Evolutionary conservation across 2,113 vertebrate genomes (phyloP).

Genomic region (Periophthalmus modestus): DNA sequence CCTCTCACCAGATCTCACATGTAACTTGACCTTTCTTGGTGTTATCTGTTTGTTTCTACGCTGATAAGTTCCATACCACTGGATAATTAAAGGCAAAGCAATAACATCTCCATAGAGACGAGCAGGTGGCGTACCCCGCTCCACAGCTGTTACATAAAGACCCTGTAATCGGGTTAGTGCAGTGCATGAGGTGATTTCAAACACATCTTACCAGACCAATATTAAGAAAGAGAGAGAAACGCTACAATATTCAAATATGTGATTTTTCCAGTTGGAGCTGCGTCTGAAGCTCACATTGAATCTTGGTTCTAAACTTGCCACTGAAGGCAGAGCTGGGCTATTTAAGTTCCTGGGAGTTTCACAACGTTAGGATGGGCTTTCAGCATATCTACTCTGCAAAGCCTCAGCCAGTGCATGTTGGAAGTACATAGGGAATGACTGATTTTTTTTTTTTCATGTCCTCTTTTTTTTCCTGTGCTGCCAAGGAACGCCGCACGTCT

Average conservation of each 20-base stretch:
- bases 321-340: constrained; percentile 48
- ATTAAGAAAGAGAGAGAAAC: neutral
- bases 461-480: constrained; percentile 55
- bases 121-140: too few relatives aligned
- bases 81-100: too few relatives aligned
- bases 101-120: too few relatives aligned
- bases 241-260: neutral
- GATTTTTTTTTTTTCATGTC: constrained; percentile 71
- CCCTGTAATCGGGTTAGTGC: too few relatives aligned
- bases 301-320: constrained; percentile 49
- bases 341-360: constrained; percentile 66
- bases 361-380: constrained; percentile 60
- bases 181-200: too few relatives aligned
- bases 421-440: constrained; percentile 77
- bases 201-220: too few relatives aligned
- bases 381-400: constrained; percentile 66
- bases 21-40: too few relatives aligned
- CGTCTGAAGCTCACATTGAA: constrained; percentile 21
- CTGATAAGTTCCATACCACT: too few relatives aligned
- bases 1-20: too few relatives aligned
- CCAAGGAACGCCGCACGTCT: constrained; percentile 69
- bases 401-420: constrained; percentile 63
- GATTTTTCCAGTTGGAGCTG: neutral
- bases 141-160: too few relatives aligned
- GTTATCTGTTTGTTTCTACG: too few relatives aligned